Evolutionary conservation across 35 echinoderm and acorn worm genomes (phyloP).

Genomic region (Lytechinus variegatus): DNA sequence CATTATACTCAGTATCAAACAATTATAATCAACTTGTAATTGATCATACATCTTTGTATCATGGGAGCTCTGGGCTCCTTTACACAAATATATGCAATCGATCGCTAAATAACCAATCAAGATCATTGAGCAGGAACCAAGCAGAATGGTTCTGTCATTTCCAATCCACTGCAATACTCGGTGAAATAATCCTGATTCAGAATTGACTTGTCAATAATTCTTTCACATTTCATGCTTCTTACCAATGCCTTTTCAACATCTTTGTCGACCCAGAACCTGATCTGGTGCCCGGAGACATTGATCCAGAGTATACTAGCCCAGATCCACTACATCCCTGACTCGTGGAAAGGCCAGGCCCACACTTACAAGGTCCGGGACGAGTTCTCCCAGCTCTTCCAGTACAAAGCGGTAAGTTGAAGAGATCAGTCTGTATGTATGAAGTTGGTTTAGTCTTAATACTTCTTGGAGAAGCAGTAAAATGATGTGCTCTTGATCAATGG

Average conservation of each 20-base stretch:
- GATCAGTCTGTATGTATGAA: neutral
- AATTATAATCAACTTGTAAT: too few species aligned
- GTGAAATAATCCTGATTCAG: too few species aligned
- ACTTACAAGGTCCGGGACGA: slow-evolving; percentile 79
- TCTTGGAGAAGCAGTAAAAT: neutral
- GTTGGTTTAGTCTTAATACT: neutral
- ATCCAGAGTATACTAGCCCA: slow-evolving; percentile 97
- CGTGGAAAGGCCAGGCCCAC: slow-evolving; percentile 94
- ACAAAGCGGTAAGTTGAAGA: slow-evolving; percentile 81
- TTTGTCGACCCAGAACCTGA: slow-evolving; percentile 71
- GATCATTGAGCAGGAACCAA: too few species aligned
- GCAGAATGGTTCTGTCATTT: too few species aligned
- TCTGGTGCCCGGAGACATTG: slow-evolving; percentile 95
- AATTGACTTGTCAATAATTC: too few species aligned
- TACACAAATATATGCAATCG: too few species aligned
- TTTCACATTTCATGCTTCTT: neutral
- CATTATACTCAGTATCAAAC: too few species aligned
- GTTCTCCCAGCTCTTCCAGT: slow-evolving; percentile 98
- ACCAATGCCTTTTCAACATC: neutral
- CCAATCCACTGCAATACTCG: too few species aligned
- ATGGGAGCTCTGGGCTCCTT: too few species aligned
- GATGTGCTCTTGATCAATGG: neutral
- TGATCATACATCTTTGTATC: too few species aligned
- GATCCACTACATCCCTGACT: slow-evolving; percentile 99
- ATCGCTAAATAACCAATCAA: too few species aligned